Conservation (phyloP, 2,797 vertebrate species). For the Triplophysa yarkandensis region DNA sequence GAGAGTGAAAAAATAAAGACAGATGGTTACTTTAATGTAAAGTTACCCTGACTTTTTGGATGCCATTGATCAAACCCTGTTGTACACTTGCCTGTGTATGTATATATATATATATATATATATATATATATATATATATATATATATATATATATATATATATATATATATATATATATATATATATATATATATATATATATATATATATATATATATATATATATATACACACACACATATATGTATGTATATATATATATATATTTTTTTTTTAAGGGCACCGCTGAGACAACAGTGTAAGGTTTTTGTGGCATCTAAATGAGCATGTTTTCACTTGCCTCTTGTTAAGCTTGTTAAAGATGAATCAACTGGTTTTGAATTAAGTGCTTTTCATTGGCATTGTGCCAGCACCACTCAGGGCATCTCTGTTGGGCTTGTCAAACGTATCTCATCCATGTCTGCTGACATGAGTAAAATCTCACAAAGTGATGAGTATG, state of each 20-base stretch:
- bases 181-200: slow-evolving; percentile 7
- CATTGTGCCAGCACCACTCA: slow-evolving; percentile 26
- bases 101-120: slow-evolving; percentile 17
- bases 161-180: slow-evolving; percentile 16
- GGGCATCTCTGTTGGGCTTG: slow-evolving; percentile 70
- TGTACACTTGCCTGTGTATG: slow-evolving; percentile 32
- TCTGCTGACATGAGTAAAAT: slow-evolving; percentile 73
- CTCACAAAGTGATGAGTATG: slow-evolving; percentile 64
- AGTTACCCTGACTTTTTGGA: slow-evolving; percentile 10
- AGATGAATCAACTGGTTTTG: slow-evolving; percentile 62
- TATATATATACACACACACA: slow-evolving; percentile 1
- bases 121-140: background rate
- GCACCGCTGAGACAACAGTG: slow-evolving; percentile 5
- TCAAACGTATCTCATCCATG: slow-evolving; percentile 75
- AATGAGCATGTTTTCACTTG: slow-evolving; percentile 44
- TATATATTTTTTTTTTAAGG: slow-evolving; percentile 17
- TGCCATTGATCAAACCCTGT: slow-evolving; percentile 12
- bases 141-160: slow-evolving; percentile 6
- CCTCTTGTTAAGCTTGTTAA: slow-evolving; percentile 60
- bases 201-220: slow-evolving; percentile 10
- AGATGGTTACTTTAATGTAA: too few relatives aligned
- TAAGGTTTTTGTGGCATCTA: slow-evolving; percentile 15
- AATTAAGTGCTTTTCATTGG: slow-evolving; percentile 41
- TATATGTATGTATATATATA: slow-evolving; percentile 1
- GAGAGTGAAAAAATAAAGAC: too few relatives aligned